phyloP scores from a whole-genome alignment of 2,113 vertebrate genomes.

The Colinus virginianus region DNA sequence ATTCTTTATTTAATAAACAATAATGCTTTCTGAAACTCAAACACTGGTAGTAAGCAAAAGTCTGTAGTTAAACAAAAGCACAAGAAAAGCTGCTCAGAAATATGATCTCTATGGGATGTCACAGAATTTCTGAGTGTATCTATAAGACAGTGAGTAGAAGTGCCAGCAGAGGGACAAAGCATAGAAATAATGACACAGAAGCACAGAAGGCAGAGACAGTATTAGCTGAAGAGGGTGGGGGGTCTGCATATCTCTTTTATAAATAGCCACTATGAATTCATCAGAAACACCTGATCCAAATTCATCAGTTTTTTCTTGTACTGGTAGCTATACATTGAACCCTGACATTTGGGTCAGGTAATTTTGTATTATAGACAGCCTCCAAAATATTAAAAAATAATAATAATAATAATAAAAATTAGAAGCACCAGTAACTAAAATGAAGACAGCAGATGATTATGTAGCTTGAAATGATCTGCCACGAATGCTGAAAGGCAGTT shows the following conservation, averaged over 20 bases:
- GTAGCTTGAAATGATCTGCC: background rate
- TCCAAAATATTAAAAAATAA: background rate
- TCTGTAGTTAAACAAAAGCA: background rate
- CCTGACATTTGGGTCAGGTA: background rate
- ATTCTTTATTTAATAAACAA: background rate
- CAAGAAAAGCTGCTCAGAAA: background rate
- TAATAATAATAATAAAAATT: background rate
- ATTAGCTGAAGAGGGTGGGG: fast-evolving
- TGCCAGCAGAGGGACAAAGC: background rate
- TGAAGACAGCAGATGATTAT: background rate
- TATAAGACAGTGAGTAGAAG: background rate
- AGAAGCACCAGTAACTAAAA: background rate
- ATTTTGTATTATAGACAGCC: background rate
- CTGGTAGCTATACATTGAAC: background rate
- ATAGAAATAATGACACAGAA: background rate
- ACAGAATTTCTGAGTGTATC: background rate
- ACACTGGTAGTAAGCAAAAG: background rate
- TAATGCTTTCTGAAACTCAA: background rate
- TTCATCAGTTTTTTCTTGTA: background rate
- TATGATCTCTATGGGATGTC: background rate
- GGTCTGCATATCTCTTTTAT: background rate
- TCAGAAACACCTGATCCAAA: background rate
- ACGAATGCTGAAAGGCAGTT: background rate
- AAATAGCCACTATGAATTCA: background rate
- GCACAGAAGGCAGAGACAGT: background rate